phyloP scores from a whole-genome alignment of 2,888 invertebrate genomes.

The Chloroclysta siterata region DNA sequence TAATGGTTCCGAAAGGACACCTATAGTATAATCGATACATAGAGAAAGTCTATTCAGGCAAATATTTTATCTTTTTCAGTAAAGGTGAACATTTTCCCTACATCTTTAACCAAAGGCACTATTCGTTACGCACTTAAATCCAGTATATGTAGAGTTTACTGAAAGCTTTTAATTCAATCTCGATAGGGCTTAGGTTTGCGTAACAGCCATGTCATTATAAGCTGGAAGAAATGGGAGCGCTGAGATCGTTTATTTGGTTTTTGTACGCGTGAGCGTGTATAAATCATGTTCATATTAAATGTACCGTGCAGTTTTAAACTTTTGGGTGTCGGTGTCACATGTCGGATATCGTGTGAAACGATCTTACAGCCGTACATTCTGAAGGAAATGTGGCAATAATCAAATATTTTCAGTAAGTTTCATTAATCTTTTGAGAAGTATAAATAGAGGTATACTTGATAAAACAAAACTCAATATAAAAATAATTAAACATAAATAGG shows the following conservation, averaged over 20 bases:
- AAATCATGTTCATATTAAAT: conserved; percentile 66
- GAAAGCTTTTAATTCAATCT: neutral
- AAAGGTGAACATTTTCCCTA: conserved; percentile 10
- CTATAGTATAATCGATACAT: neutral
- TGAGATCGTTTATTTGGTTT: conserved; percentile 40
- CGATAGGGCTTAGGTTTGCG: conserved; percentile 11
- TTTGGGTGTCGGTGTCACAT: conserved; percentile 58
- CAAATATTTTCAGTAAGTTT: neutral
- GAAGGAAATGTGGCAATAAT: conserved; percentile 6
- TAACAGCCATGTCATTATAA: conserved; percentile 2
- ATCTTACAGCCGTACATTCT: conserved; percentile 31
- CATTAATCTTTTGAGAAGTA: neutral
- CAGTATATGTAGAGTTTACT: neutral
- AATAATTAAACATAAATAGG: too few species aligned
- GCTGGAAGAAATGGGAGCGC: conserved; percentile 25
- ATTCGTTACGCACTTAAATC: conserved; percentile 19
- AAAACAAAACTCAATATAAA: too few species aligned
- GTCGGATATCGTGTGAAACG: conserved; percentile 61
- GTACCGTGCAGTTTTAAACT: conserved; percentile 73
- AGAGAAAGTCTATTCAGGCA: neutral
- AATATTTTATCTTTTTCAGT: neutral
- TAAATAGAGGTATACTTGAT: too few species aligned
- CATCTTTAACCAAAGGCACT: conserved; percentile 18
- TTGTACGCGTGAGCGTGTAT: conserved; percentile 52
- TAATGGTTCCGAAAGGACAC: too few species aligned